A percentile compares a stretch with the other conserved stretches of the same genome.
Evolutionary conservation across 1,140 invertebrate genomes (phyloP).

Genomic region (Diachasma alloeum): DNA sequence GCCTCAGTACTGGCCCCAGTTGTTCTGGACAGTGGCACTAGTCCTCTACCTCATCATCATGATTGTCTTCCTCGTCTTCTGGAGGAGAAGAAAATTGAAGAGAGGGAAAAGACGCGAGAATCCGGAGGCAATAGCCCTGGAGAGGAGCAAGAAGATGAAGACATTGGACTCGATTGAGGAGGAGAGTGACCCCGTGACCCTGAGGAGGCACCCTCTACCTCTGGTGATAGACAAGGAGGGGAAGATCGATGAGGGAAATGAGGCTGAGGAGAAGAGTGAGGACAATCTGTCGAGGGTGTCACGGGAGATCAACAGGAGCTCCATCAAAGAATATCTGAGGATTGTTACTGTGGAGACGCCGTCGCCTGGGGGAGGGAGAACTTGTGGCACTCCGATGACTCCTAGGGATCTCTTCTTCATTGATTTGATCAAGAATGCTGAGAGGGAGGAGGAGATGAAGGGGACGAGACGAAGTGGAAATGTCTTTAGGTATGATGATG

Average conservation of each 20-base stretch:
- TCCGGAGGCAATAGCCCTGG: not conserved
- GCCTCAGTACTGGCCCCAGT: conserved; percentile 33
- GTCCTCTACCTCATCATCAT: conserved; percentile 52
- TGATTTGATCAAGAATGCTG: conserved; percentile 48
- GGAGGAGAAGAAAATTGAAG: conserved; percentile 32
- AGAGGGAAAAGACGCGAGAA: not conserved
- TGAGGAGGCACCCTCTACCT: too few relatives aligned
- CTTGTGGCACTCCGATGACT: conserved; percentile 39
- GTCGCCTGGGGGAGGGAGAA: not conserved
- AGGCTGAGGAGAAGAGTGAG: not conserved
- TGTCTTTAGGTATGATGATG: not conserved
- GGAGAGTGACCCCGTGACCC: not conserved
- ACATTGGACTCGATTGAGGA: not conserved
- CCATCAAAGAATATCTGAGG: conserved; percentile 42
- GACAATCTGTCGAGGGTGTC: conserved; percentile 1
- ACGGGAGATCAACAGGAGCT: conserved; percentile 10
- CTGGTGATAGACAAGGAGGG: not conserved
- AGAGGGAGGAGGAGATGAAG: conserved; percentile 36
- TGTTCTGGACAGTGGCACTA: conserved; percentile 50
- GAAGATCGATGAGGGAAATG: conserved; percentile 8
- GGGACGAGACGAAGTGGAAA: not conserved
- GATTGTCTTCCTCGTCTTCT: conserved; percentile 39
- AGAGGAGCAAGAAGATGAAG: not conserved
- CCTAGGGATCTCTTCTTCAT: conserved; percentile 60
- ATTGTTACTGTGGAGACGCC: conserved; percentile 40